A percentile compares a stretch with the other conserved stretches of the same genome.
phyloP scores from a whole-genome alignment of 2,888 invertebrate species.

The Nephrotoma guestfalica region DNA sequence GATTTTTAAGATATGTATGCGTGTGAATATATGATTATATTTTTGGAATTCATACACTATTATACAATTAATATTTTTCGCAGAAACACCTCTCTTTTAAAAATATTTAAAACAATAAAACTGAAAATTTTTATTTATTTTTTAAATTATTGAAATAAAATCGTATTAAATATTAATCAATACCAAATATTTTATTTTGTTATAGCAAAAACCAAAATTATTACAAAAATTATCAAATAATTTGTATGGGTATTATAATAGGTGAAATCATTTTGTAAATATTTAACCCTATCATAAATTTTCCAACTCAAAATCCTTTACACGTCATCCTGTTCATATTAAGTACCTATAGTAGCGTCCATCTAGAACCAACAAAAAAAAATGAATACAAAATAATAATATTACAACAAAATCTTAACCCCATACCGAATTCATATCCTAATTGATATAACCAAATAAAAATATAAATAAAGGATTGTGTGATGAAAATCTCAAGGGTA shows the following conservation, averaged over 20 bases:
- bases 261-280: neutral
- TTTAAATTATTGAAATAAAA: neutral
- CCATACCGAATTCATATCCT: neutral
- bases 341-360: neutral
- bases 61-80: neutral
- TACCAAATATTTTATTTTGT: neutral
- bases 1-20: neutral
- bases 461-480: neutral
- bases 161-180: neutral
- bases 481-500: slow-evolving; percentile 2
- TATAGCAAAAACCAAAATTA: neutral
- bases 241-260: neutral
- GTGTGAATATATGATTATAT: neutral
- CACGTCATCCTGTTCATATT: neutral
- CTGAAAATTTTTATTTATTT: neutral
- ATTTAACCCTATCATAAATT: neutral
- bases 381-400: neutral
- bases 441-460: neutral
- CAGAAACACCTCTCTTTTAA: neutral
- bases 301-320: neutral
- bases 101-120: neutral
- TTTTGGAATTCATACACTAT: neutral
- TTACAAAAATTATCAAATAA: neutral
- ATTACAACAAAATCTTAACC: neutral
- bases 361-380: neutral